These are phyloP conservation scores for Actinopyga echinites DNA, from an alignment of 53 echinoderm and acorn worm species.

Conservation along the genomic window DNA sequence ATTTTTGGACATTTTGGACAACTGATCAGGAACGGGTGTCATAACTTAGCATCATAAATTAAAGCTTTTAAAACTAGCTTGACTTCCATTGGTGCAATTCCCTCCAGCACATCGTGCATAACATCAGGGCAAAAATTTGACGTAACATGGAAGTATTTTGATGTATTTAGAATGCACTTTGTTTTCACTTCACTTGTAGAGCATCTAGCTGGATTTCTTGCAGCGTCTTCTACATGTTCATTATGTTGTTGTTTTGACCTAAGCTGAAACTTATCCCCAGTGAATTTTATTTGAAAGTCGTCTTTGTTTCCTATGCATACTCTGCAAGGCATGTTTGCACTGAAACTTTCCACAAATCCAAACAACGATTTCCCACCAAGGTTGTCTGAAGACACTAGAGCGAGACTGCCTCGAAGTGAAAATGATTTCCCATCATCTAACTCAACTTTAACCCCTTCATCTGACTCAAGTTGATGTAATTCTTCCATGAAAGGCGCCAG, in stretches of 20 bases:
- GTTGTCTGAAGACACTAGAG: no score
- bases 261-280: slow-evolving; percentile 34
- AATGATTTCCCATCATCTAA: no score
- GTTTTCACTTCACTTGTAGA: slow-evolving; percentile 47
- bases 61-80: background rate
- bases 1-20: no score
- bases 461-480: background rate
- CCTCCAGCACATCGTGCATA: slow-evolving; percentile 51
- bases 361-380: no score
- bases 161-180: slow-evolving; percentile 22
- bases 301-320: no score
- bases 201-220: slow-evolving; percentile 11
- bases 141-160: slow-evolving; percentile 48
- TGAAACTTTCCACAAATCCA: no score
- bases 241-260: background rate
- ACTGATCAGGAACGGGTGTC: no score
- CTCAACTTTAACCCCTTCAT: no score
- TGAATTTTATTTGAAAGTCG: background rate
- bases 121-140: slow-evolving; percentile 30
- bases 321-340: background rate
- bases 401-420: no score
- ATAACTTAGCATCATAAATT: slow-evolving; percentile 19
- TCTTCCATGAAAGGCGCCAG: background rate
- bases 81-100: slow-evolving; percentile 19
- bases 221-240: slow-evolving; percentile 4